Percentiles rank a stretch among this genome's conserved stretches.
These are phyloP conservation scores for Tetramorium parvispinum DNA, from an alignment of 1,140 invertebrate species.

Conservation along the genomic window DNA sequence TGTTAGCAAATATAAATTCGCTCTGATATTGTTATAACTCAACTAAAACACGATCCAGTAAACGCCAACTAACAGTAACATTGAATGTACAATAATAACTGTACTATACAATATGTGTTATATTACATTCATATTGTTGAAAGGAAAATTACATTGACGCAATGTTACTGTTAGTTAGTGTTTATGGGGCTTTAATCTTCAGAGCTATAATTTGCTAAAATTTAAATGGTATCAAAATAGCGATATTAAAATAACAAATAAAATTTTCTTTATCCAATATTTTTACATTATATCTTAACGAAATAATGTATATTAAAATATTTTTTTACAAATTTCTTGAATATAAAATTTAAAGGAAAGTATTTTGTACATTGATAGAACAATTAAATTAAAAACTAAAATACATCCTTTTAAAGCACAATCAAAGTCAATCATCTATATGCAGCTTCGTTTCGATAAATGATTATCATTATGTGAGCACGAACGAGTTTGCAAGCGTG, in stretches of 20 bases:
- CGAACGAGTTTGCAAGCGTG: slow-evolving; percentile 13
- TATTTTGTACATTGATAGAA: not conserved
- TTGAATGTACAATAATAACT: too few species aligned
- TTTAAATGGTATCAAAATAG: not conserved
- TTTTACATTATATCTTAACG: not conserved
- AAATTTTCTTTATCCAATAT: not conserved
- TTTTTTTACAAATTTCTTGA: not conserved
- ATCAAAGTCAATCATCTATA: not conserved
- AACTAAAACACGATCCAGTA: not conserved
- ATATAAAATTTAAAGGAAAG: slow-evolving; percentile 6
- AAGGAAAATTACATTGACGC: too few species aligned
- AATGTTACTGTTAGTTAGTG: too few species aligned
- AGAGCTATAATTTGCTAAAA: not conserved
- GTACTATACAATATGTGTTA: too few species aligned
- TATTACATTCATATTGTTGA: too few species aligned
- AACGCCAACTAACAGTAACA: too few species aligned
- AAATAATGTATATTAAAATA: not conserved
- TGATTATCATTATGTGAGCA: slow-evolving; percentile 8
- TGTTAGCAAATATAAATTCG: not conserved
- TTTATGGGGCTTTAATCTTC: too few species aligned
- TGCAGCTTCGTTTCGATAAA: slow-evolving; percentile 19
- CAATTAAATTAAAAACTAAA: slow-evolving; percentile 6
- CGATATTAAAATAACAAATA: not conserved
- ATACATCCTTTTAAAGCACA: not conserved
- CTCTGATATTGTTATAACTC: not conserved